phyloP scores from a whole-genome alignment of 2,888 invertebrate species.

The Chirona hameri region DNA sequence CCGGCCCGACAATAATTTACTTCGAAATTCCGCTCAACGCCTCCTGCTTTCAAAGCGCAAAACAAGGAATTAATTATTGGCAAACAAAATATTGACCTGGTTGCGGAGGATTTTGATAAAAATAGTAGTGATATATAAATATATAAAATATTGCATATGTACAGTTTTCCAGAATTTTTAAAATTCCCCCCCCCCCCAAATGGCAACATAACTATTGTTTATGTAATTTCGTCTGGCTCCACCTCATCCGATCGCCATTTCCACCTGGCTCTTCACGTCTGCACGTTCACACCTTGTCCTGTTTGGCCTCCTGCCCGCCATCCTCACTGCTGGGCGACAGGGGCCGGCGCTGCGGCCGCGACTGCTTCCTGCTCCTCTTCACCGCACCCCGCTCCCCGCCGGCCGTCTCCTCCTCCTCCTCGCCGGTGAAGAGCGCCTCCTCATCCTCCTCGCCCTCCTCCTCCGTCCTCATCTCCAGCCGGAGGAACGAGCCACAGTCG shows the following conservation, averaged over 20 bases:
- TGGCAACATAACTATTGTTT: too few species aligned
- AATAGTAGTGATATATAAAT: too few species aligned
- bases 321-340: not conserved
- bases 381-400: not conserved
- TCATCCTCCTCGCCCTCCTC: not conserved
- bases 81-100: too few species aligned
- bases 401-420: not conserved
- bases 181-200: too few species aligned
- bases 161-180: too few species aligned
- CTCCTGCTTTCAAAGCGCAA: too few species aligned
- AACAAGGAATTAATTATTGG: too few species aligned
- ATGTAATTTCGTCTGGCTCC: too few species aligned
- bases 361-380: conserved; percentile 1
- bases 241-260: not conserved
- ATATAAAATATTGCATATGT: too few species aligned
- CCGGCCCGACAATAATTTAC: too few species aligned
- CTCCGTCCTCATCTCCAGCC: not conserved
- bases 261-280: not conserved
- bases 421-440: not conserved
- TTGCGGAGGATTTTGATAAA: too few species aligned
- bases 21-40: too few species aligned
- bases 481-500: conserved; percentile 5
- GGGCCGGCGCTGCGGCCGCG: conserved; percentile 2
- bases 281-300: not conserved
- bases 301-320: not conserved